Percentiles rank a stretch among this genome's conserved stretches.
Evolutionary conservation across 2,113 vertebrate genomes (phyloP).

Genomic region (Serilophus lunatus): DNA sequence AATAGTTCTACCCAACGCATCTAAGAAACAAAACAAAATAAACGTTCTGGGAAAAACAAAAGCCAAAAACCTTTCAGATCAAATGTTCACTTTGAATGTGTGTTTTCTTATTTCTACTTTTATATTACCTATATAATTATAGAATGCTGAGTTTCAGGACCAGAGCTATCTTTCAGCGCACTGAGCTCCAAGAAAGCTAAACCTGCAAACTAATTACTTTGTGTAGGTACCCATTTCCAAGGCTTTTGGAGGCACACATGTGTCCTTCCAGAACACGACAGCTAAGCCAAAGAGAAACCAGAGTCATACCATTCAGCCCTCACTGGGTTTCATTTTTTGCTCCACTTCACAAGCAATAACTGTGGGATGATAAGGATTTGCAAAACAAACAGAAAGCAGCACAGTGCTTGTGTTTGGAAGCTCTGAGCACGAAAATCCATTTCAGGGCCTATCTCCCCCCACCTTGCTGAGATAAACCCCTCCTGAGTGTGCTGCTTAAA

Average conservation of each 20-base stretch:
- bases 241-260: neutral
- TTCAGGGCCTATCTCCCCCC: conserved; percentile 59
- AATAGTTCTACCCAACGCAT: neutral
- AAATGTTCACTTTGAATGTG: fast-evolving
- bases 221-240: neutral
- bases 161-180: neutral
- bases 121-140: fast-evolving
- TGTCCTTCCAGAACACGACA: neutral
- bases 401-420: conserved; percentile 51
- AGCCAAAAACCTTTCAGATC: neutral
- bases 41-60: neutral
- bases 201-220: neutral
- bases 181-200: neutral
- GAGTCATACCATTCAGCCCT: neutral
- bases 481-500: conserved; percentile 32
- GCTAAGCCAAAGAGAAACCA: neutral
- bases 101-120: neutral
- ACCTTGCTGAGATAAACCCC: conserved; percentile 51
- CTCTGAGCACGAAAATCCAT: conserved; percentile 72
- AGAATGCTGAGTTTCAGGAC: neutral
- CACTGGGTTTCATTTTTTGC: conserved; percentile 25
- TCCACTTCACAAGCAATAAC: conserved; percentile 67
- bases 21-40: neutral
- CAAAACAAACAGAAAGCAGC: conserved; percentile 66
- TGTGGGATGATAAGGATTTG: conserved; percentile 60